These are phyloP conservation scores for Gorsachius magnificus DNA, from an alignment of 2,797 vertebrate genomes.

Conservation along the genomic window DNA sequence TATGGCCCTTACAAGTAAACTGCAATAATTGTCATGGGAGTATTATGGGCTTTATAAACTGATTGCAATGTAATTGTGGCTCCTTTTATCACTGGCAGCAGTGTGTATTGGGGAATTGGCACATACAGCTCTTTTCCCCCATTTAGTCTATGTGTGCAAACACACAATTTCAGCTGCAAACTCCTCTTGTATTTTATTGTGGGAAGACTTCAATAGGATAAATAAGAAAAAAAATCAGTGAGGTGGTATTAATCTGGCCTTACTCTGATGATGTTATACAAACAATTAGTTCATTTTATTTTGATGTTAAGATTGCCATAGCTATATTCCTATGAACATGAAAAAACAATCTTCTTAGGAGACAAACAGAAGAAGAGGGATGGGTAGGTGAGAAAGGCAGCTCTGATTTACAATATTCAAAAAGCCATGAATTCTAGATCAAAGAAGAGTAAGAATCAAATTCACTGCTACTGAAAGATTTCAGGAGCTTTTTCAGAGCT, in stretches of 20 bases:
- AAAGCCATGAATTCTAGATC: constrained; percentile 15
- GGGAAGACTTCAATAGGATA: background rate
- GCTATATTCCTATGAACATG: background rate
- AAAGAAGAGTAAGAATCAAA: constrained; percentile 30
- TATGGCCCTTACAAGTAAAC: background rate
- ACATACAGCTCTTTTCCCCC: background rate
- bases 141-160: background rate
- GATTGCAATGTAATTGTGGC: background rate
- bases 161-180: background rate
- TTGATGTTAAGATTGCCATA: background rate
- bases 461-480: constrained; percentile 1
- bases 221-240: background rate
- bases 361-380: background rate
- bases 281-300: constrained; percentile 12
- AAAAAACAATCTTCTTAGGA: background rate
- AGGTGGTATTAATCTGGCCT: background rate
- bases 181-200: background rate
- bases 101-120: background rate
- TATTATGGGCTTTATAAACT: background rate
- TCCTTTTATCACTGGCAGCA: background rate
- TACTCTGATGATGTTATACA: background rate
- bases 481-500: constrained; percentile 26
- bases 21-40: background rate
- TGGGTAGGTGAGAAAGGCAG: constrained; percentile 32
- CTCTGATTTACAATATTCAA: constrained; percentile 9